A percentile compares a stretch with the other conserved stretches of the same genome.
Conservation (phyloP, 2,888 invertebrate species). For the Xylota sylvarum region DNA sequence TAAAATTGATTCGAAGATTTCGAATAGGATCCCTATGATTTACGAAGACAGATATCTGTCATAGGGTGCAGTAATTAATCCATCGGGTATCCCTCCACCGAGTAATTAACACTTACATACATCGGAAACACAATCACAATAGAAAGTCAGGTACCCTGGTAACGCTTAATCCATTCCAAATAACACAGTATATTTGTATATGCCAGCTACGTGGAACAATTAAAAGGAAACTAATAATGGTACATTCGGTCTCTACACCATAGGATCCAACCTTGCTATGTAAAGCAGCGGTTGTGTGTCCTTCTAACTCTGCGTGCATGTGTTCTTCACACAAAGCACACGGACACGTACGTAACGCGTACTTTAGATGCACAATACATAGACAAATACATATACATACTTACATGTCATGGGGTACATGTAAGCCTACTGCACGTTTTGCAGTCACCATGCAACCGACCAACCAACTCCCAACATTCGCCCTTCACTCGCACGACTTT, state of each 20-base stretch:
- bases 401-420: not conserved
- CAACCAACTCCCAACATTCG: not conserved
- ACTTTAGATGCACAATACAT: not conserved
- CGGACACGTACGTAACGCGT: slow-evolving; percentile 26
- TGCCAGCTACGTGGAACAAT: slow-evolving; percentile 28
- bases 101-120: not conserved
- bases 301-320: slow-evolving; percentile 5
- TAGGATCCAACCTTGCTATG: not conserved
- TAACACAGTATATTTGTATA: slow-evolving; percentile 16
- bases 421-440: slow-evolving; percentile 36
- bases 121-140: not conserved
- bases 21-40: not conserved
- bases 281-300: too few species aligned
- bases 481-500: slow-evolving; percentile 52
- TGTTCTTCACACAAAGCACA: slow-evolving; percentile 2
- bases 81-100: not conserved
- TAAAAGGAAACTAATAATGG: slow-evolving; percentile 54
- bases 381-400: not conserved
- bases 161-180: slow-evolving; percentile 22
- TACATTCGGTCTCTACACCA: slow-evolving; percentile 6
- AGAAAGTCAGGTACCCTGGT: not conserved
- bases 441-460: slow-evolving; percentile 50
- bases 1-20: not conserved
- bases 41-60: not conserved
- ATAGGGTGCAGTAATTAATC: not conserved